These are phyloP conservation scores for Ammospiza maritima DNA, from an alignment of 2,797 vertebrate species.

Conservation along the genomic window DNA sequence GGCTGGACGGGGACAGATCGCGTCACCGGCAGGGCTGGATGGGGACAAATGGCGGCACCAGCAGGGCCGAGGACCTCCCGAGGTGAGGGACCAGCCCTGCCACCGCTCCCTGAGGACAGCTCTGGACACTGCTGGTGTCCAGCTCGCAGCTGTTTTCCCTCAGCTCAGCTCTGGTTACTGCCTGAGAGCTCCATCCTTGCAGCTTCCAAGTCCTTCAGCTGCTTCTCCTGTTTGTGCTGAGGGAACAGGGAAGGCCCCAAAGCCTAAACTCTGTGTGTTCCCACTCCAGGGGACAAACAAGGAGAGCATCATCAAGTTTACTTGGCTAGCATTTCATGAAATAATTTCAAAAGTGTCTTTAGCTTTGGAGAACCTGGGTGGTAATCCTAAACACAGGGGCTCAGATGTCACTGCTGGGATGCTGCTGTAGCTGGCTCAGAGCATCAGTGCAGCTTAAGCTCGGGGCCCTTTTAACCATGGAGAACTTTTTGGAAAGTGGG, in stretches of 20 bases:
- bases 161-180: slow-evolving; percentile 1
- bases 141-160: slow-evolving; percentile 46
- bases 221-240: background rate
- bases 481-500: background rate
- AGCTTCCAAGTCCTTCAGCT: slow-evolving; percentile 42
- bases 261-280: background rate
- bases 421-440: rapidly evolving
- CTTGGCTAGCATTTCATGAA: background rate
- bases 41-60: rapidly evolving
- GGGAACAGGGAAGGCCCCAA: background rate
- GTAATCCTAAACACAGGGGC: background rate
- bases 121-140: background rate
- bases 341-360: background rate
- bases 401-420: background rate
- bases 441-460: background rate
- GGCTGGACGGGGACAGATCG: background rate
- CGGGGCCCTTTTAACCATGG: background rate
- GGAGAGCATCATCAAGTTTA: background rate
- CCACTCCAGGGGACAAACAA: background rate
- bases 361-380: background rate
- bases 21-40: rapidly evolving
- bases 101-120: background rate
- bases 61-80: background rate
- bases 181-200: background rate
- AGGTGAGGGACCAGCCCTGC: background rate